A percentile compares a stretch with the other conserved stretches of the same genome.
Conservation (phyloP, 2,113 vertebrate genomes). For the Agapornis roseicollis region DNA sequence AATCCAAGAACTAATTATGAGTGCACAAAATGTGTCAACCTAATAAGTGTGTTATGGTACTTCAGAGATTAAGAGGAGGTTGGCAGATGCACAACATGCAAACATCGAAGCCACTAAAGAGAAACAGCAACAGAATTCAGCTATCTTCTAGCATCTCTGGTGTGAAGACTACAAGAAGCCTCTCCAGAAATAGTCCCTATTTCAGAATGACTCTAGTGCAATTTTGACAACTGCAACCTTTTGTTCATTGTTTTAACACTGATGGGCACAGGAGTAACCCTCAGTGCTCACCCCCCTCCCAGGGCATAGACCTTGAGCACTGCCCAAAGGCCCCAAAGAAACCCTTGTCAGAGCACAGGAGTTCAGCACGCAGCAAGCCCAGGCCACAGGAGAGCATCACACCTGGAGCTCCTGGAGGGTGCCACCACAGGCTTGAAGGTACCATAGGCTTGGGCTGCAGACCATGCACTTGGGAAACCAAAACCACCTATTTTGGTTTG, state of each 20-base stretch:
- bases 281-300: background rate
- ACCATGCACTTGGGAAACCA: slow-evolving; percentile 1
- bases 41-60: background rate
- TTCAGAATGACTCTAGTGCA: background rate
- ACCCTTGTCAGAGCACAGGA: accelerated
- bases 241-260: background rate
- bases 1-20: slow-evolving; percentile 25
- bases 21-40: background rate
- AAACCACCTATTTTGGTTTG: slow-evolving; percentile 26
- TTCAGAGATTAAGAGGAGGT: background rate
- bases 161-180: background rate
- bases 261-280: background rate
- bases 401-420: background rate
- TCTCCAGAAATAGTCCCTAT: background rate
- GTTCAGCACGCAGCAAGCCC: background rate
- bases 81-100: background rate
- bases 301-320: background rate
- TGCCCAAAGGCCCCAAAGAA: background rate
- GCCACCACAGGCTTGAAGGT: background rate
- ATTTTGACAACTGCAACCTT: background rate
- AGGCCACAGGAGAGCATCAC: background rate
- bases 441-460: background rate
- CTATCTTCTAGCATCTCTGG: background rate
- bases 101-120: background rate
- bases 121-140: background rate